Evolutionary conservation across 2,113 vertebrate species (phyloP).

Genomic region (Pollachius pollachius): DNA sequence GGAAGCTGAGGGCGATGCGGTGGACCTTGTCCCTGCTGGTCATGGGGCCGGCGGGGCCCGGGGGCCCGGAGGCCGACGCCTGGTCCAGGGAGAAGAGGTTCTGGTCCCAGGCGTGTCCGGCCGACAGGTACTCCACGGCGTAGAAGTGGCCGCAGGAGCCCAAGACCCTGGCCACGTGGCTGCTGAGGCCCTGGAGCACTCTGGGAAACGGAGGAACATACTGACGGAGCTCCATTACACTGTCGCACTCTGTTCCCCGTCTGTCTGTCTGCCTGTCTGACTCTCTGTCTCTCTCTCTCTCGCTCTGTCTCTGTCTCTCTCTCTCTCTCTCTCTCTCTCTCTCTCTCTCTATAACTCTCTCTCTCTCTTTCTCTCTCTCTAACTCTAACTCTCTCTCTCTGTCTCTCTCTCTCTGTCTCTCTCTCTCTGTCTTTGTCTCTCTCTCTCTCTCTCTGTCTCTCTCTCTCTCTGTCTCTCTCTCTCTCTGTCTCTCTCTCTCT

Average conservation of each 20-base stretch:
- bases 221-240: background rate
- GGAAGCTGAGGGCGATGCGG: conserved; percentile 90
- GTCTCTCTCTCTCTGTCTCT: no score
- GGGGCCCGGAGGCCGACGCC: conserved; percentile 7
- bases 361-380: no score
- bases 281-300: background rate
- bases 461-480: no score
- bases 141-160: conserved; percentile 98
- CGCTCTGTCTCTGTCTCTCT: no score
- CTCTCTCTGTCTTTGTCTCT: no score
- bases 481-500: no score
- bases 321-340: background rate
- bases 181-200: conserved; percentile 87
- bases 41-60: conserved; percentile 21
- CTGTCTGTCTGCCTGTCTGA: background rate
- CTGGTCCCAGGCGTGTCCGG: conserved; percentile 86
- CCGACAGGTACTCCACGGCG: conserved; percentile 89
- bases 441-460: no score
- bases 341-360: background rate
- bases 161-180: conserved; percentile 84
- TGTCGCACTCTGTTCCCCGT: background rate
- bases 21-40: conserved; percentile 65
- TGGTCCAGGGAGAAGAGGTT: conserved; percentile 87
- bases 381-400: no score
- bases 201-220: conserved; percentile 24